These are phyloP conservation scores for Peromyscus attwateri DNA, from an alignment of 2,797 vertebrate genomes.

Conservation along the genomic window DNA sequence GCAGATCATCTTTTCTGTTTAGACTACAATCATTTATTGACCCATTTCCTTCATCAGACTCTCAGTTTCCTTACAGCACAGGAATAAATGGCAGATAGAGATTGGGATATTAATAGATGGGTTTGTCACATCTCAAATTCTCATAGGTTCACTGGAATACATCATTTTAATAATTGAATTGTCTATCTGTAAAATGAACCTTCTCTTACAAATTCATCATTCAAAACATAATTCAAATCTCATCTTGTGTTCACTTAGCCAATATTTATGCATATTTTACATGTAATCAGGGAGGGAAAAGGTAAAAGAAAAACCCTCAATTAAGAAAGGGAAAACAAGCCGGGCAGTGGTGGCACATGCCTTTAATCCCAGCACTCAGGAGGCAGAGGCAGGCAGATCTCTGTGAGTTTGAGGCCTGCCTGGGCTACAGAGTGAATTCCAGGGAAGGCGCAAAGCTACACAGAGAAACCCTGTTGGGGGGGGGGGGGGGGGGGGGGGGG, in stretches of 20 bases:
- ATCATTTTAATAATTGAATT: slow-evolving; percentile 30
- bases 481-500: too few relatives aligned
- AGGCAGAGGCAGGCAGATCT: too few relatives aligned
- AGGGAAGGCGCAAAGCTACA: too few relatives aligned
- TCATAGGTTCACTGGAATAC: not conserved
- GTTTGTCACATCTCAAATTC: not conserved
- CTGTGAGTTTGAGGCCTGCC: not conserved
- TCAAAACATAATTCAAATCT: slow-evolving; percentile 42
- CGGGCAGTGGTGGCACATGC: too few relatives aligned
- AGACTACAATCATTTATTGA: not conserved
- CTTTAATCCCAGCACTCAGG: too few relatives aligned
- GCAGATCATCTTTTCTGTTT: not conserved
- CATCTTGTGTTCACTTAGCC: not conserved
- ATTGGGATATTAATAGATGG: not conserved
- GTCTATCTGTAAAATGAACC: slow-evolving; percentile 17
- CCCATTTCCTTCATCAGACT: not conserved
- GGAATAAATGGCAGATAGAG: not conserved
- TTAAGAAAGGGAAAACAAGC: not conserved
- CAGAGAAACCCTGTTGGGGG: too few relatives aligned
- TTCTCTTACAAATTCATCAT: slow-evolving; percentile 35
- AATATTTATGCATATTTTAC: slow-evolving; percentile 30
- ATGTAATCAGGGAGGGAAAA: slow-evolving; percentile 11
- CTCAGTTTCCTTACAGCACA: not conserved
- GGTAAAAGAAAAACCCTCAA: not conserved
- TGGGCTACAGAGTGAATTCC: not conserved